phyloP scores from a whole-genome alignment of 2,888 invertebrate genomes.

The Colostygia pectinataria region DNA sequence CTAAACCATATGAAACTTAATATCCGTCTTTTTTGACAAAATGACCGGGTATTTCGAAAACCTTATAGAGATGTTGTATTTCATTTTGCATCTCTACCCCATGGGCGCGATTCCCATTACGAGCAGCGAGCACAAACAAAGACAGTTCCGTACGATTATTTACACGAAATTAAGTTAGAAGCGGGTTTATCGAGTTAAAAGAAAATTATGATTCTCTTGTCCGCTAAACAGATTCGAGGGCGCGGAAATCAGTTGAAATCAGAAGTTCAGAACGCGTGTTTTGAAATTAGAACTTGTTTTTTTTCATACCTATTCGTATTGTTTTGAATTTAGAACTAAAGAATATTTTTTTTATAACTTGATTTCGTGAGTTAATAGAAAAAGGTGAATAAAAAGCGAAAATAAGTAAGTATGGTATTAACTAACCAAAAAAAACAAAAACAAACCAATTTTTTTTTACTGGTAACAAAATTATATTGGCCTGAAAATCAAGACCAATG shows the following conservation, averaged over 20 bases:
- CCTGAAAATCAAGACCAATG: slow-evolving; percentile 13
- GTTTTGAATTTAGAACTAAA: neutral
- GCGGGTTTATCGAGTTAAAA: slow-evolving; percentile 68
- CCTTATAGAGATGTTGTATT: neutral
- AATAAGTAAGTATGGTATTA: too few relatives aligned
- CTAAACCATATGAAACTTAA: too few relatives aligned
- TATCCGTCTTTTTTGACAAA: too few relatives aligned
- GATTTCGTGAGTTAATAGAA: too few relatives aligned
- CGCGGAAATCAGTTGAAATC: too few relatives aligned
- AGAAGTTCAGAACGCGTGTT: too few relatives aligned
- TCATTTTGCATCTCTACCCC: neutral
- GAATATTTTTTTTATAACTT: neutral
- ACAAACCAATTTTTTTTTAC: too few relatives aligned
- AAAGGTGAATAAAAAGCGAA: too few relatives aligned
- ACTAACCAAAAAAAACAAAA: too few relatives aligned
- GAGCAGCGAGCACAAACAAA: slow-evolving; percentile 53
- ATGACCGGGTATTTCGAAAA: too few relatives aligned
- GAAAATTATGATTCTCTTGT: slow-evolving; percentile 72
- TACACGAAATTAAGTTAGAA: slow-evolving; percentile 62
- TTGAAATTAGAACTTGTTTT: slow-evolving; percentile 1
- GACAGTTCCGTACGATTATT: slow-evolving; percentile 52
- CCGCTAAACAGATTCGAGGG: slow-evolving; percentile 25
- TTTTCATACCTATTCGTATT: too few relatives aligned
- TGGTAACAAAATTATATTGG: too few relatives aligned
- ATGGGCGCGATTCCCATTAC: slow-evolving; percentile 57